Evolutionary conservation across 2,888 invertebrate genomes (phyloP).

Genomic region (Bimastos eiseni): DNA sequence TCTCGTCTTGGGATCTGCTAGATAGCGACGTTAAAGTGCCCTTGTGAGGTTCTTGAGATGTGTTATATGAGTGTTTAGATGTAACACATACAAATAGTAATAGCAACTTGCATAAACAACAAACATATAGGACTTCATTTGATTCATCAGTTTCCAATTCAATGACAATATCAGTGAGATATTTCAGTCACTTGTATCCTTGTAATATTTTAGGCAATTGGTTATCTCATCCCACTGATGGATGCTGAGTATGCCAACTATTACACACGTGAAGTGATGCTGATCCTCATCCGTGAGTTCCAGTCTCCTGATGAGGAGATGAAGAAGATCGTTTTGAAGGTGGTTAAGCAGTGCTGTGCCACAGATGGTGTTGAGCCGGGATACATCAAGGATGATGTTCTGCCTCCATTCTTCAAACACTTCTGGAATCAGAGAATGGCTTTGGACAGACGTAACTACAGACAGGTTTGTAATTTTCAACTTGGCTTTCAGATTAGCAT

Average conservation of each 20-base stretch:
- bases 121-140: neutral
- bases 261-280: slow-evolving; percentile 98
- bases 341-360: slow-evolving; percentile 99
- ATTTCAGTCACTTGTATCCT: neutral
- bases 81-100: neutral
- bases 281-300: slow-evolving; percentile 97
- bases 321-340: slow-evolving; percentile 99
- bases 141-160: neutral
- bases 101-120: neutral
- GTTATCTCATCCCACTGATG: slow-evolving; percentile 98
- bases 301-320: slow-evolving; percentile 99
- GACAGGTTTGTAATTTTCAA: slow-evolving; percentile 69
- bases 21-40: too few species aligned
- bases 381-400: slow-evolving; percentile 97
- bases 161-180: neutral
- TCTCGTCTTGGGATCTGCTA: too few species aligned
- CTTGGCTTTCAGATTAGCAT: neutral
- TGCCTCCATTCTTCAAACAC: slow-evolving; percentile 97
- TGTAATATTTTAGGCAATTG: slow-evolving; percentile 85
- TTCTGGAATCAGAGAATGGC: slow-evolving; percentile 99
- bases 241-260: slow-evolving; percentile 99
- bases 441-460: slow-evolving; percentile 92
- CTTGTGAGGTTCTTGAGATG: too few species aligned
- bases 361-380: slow-evolving; percentile 99
- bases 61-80: too few species aligned